phyloP scores from a whole-genome alignment of 1,140 invertebrate genomes.

The Archegozetes longisetosus region DNA sequence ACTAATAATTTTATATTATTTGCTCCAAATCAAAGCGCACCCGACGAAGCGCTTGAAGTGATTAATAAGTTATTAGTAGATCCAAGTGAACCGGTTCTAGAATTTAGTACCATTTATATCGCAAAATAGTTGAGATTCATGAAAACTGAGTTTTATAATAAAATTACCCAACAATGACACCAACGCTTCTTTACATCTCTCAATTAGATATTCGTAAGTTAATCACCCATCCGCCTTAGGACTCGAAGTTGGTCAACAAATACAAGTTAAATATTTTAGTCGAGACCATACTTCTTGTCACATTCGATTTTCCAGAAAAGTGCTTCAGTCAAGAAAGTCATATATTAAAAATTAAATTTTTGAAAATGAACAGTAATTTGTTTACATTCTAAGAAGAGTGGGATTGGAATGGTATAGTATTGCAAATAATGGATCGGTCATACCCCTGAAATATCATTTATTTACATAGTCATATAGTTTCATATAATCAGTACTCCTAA shows the following conservation, averaged over 20 bases:
- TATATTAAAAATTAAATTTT: constrained; percentile 5
- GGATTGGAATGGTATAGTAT: too few species aligned
- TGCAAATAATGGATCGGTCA: too few species aligned
- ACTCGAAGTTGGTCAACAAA: constrained; percentile 70
- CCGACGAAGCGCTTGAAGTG: constrained; percentile 72
- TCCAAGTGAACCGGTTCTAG: constrained; percentile 52
- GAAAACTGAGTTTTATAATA: constrained; percentile 81
- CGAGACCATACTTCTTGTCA: constrained; percentile 77
- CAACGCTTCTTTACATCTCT: constrained; percentile 71
- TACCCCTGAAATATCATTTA: too few species aligned
- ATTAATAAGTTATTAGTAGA: constrained; percentile 46
- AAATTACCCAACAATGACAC: constrained; percentile 63
- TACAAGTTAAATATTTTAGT: constrained; percentile 93
- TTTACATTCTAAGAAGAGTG: too few species aligned
- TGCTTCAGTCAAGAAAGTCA: constrained; percentile 34
- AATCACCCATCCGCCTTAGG: constrained; percentile 71
- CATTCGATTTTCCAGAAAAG: constrained; percentile 78
- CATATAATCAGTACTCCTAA: too few species aligned
- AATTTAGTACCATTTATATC: constrained; percentile 84
- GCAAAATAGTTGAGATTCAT: constrained; percentile 70
- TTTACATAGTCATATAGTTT: too few species aligned
- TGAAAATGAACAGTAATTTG: too few species aligned
- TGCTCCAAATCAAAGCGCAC: constrained; percentile 67
- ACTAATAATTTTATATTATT: constrained; percentile 59
- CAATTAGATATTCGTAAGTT: constrained; percentile 75